A percentile compares a stretch with the other conserved stretches of the same genome.
Evolutionary conservation across 2,888 invertebrate species (phyloP).

Genomic region (Cosmia trapezina): DNA sequence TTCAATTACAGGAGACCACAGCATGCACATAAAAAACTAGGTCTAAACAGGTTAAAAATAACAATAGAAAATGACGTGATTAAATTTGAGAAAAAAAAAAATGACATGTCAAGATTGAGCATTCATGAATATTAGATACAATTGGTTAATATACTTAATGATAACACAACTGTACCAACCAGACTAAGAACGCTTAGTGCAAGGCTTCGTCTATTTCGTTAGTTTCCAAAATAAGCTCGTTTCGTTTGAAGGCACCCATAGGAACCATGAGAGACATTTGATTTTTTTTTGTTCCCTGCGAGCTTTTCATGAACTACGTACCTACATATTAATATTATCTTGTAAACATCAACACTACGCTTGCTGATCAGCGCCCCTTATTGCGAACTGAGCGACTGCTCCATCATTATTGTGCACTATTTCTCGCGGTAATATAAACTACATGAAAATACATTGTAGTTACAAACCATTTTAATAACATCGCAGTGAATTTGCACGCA

Average conservation of each 20-base stretch:
- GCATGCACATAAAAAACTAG: no score
- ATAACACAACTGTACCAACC: not conserved
- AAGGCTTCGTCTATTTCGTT: not conserved
- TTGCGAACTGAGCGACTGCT: not conserved
- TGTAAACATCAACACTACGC: not conserved
- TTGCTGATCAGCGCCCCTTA: not conserved
- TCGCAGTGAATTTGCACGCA: not conserved
- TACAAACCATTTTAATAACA: not conserved
- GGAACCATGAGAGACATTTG: not conserved
- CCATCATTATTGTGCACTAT: not conserved
- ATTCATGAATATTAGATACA: no score
- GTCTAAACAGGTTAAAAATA: no score
- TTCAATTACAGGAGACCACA: no score
- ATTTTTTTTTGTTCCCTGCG: not conserved
- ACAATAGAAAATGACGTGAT: no score
- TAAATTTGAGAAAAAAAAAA: no score
- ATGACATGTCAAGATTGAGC: no score
- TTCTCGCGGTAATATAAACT: not conserved
- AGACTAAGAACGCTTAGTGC: not conserved
- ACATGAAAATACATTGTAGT: not conserved
- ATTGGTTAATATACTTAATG: no score
- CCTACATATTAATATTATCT: not conserved
- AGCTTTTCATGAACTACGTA: not conserved
- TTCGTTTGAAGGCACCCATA: not conserved
- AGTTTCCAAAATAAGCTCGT: not conserved